A percentile compares a stretch with the other conserved stretches of the same genome.
phyloP scores from a whole-genome alignment of 2,888 invertebrate genomes.

The Chrysotoxum bicinctum region DNA sequence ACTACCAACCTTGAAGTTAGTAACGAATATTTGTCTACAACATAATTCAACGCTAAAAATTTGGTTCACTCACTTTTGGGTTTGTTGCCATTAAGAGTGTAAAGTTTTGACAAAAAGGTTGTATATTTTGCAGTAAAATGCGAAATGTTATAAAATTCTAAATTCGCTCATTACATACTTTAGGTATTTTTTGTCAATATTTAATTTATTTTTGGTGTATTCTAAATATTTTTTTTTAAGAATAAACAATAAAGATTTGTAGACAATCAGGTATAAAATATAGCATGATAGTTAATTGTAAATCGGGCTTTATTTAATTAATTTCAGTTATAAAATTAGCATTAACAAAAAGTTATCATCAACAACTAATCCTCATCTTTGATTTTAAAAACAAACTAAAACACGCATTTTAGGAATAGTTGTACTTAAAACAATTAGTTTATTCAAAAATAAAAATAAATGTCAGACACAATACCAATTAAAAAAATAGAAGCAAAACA shows the following conservation, averaged over 20 bases:
- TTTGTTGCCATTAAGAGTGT: too few relatives aligned
- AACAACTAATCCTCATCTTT: conserved; percentile 46
- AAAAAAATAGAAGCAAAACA: conserved; percentile 46
- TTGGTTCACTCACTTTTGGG: too few relatives aligned
- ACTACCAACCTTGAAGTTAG: too few relatives aligned
- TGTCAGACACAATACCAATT: conserved; percentile 39
- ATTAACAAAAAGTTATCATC: conserved; percentile 49
- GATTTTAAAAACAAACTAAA: conserved; percentile 30
- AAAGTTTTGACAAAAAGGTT: too few relatives aligned
- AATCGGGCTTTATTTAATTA: conserved; percentile 27
- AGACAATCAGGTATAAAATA: conserved; percentile 26
- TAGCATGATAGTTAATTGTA: conserved; percentile 36
- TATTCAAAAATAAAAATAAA: conserved; percentile 57
- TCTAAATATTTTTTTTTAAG: neutral
- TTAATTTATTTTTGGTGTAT: neutral
- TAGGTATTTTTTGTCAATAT: too few relatives aligned
- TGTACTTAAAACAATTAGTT: conserved; percentile 26
- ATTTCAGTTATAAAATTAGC: conserved; percentile 37
- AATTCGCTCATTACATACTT: too few relatives aligned
- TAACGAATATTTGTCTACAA: too few relatives aligned
- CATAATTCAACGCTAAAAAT: too few relatives aligned
- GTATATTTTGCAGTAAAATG: too few relatives aligned
- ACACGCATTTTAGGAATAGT: conserved; percentile 29
- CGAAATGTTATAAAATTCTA: too few relatives aligned
- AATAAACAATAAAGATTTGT: neutral